phyloP scores from a whole-genome alignment of 2,888 invertebrate genomes.

The Elegia similella region DNA sequence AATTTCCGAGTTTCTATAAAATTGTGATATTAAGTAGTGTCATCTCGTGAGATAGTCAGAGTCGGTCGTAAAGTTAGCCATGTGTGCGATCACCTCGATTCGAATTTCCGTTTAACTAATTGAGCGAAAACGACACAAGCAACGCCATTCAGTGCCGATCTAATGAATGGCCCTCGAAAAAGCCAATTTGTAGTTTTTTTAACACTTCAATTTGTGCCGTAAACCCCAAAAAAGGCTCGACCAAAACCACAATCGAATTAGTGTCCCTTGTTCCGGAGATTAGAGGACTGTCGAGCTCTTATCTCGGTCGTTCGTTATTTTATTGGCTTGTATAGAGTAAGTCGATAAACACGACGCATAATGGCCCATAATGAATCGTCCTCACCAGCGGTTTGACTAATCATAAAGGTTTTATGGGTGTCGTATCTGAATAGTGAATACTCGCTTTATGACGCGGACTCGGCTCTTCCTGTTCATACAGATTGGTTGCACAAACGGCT shows the following conservation, averaged over 20 bases:
- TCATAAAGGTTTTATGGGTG: conserved; percentile 79
- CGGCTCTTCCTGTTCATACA: conserved; percentile 37
- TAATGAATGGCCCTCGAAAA: conserved; percentile 78
- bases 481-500: conserved; percentile 53
- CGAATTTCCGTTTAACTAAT: conserved; percentile 78
- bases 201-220: conserved; percentile 80
- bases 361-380: conserved; percentile 81
- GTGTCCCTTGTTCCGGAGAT: conserved; percentile 82
- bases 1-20: neutral
- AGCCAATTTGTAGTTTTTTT: conserved; percentile 81
- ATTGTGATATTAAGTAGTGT: neutral
- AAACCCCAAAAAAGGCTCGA: conserved; percentile 76
- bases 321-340: conserved; percentile 80
- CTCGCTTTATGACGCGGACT: conserved; percentile 57
- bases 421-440: conserved; percentile 64
- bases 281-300: conserved; percentile 79
- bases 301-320: conserved; percentile 81
- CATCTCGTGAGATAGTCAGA: neutral
- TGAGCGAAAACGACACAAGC: conserved; percentile 78
- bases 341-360: conserved; percentile 80
- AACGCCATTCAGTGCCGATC: conserved; percentile 71
- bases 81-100: conserved; percentile 53
- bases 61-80: conserved; percentile 25
- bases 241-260: conserved; percentile 82
- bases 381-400: conserved; percentile 74